Conservation (phyloP, 2,888 invertebrate species). For the Mechanitis mazaeus region DNA sequence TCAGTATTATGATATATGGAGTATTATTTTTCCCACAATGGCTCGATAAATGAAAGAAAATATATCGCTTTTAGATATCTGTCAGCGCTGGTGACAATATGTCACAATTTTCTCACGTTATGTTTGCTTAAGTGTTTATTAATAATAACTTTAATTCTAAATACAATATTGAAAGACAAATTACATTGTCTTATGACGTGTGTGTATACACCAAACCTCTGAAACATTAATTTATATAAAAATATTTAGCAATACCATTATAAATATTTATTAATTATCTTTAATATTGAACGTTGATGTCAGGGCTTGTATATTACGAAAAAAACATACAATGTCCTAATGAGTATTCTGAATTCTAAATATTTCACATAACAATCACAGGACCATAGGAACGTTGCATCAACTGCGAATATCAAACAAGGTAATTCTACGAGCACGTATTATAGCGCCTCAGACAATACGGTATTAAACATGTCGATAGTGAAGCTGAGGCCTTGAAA, state of each 20-base stretch:
- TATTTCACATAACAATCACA: neutral
- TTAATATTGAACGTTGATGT: no score
- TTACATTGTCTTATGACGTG: no score
- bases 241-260: no score
- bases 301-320: no score
- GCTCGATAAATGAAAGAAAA: constrained; percentile 33
- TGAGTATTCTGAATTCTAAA: constrained; percentile 1
- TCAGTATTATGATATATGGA: constrained; percentile 24
- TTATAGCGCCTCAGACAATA: constrained; percentile 46
- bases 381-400: neutral
- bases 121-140: constrained; percentile 26
- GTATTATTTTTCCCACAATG: constrained; percentile 34
- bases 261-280: no score
- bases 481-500: constrained; percentile 60
- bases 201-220: no score
- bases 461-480: constrained; percentile 52
- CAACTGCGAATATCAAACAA: constrained; percentile 42
- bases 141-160: constrained; percentile 18
- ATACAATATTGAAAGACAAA: no score
- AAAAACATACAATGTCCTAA: no score
- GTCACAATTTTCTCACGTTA: constrained; percentile 67
- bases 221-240: no score
- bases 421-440: constrained; percentile 45
- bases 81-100: constrained; percentile 45
- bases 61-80: constrained; percentile 35